phyloP scores from a whole-genome alignment of 1,140 invertebrate genomes.

The Drosophila watanabei region DNA sequence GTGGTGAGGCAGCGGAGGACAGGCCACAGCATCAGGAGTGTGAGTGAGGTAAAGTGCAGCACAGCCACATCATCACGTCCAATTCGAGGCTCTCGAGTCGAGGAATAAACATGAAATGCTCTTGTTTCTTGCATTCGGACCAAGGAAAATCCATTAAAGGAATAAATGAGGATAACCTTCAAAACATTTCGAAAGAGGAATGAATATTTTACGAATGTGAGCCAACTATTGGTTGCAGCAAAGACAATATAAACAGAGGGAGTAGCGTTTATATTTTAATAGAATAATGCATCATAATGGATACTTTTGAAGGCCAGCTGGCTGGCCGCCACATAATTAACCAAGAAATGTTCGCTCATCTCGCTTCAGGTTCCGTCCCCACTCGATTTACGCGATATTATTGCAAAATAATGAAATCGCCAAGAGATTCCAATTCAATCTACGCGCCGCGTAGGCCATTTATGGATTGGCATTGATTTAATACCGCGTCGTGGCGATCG shows the following conservation, averaged over 20 bases:
- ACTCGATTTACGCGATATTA: constrained; percentile 64
- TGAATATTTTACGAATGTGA: not conserved
- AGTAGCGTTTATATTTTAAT: not conserved
- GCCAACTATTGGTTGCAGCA: no score
- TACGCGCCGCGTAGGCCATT: constrained; percentile 73
- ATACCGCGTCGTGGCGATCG: constrained; percentile 62
- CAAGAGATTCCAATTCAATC: constrained; percentile 78
- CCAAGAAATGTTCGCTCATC: constrained; percentile 44
- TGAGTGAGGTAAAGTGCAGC: not conserved
- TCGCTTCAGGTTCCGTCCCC: constrained; percentile 6
- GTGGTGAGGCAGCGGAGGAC: no score
- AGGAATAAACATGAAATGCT: constrained; percentile 37
- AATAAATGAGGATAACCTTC: not conserved
- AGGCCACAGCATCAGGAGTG: not conserved
- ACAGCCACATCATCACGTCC: constrained; percentile 60
- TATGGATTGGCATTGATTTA: constrained; percentile 85
- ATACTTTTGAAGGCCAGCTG: constrained; percentile 13
- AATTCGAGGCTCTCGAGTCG: constrained; percentile 48
- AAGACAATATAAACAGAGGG: not conserved
- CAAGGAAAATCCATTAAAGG: constrained; percentile 19
- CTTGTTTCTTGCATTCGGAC: constrained; percentile 26
- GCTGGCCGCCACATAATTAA: constrained; percentile 49
- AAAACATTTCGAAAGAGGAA: constrained; percentile 3
- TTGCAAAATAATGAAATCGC: constrained; percentile 82
- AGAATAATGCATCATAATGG: constrained; percentile 7